A percentile compares a stretch with the other conserved stretches of the same genome.
phyloP scores from a whole-genome alignment of 2,888 invertebrate genomes.

The Mantis religiosa region DNA sequence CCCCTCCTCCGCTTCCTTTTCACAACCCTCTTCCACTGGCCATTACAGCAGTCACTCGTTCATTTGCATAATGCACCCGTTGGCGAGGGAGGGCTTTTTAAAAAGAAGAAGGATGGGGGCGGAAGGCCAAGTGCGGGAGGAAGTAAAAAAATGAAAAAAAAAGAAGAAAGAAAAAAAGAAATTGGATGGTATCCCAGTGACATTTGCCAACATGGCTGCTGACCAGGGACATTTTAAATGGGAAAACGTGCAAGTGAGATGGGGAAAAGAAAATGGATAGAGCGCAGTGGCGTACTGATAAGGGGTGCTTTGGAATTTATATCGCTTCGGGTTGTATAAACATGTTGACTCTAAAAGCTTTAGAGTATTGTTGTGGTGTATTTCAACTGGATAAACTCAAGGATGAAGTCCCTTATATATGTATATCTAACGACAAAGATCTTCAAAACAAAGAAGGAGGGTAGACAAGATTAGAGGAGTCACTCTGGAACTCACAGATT shows the following conservation, averaged over 20 bases:
- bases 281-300: not conserved
- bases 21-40: constrained; percentile 2
- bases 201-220: constrained; percentile 30
- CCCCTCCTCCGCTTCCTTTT: not conserved
- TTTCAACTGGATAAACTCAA: too few species aligned
- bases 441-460: too few species aligned
- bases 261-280: not conserved
- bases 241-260: constrained; percentile 16
- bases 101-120: constrained; percentile 7
- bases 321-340: too few species aligned
- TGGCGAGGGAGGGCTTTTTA: constrained; percentile 4
- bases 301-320: not conserved
- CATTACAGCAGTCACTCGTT: constrained; percentile 15
- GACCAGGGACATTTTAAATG: constrained; percentile 23
- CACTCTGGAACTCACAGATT: too few species aligned
- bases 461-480: too few species aligned
- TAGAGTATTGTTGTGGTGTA: too few species aligned
- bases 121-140: not conserved
- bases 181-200: constrained; percentile 19
- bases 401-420: too few species aligned
- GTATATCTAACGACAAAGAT: too few species aligned
- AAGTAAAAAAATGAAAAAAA: constrained; percentile 1
- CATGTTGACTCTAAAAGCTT: too few species aligned
- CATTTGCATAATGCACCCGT: constrained; percentile 16
- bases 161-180: not conserved